These are phyloP conservation scores for Rhyacophila evoluta DNA, from an alignment of 2,888 invertebrate species.

Conservation along the genomic window DNA sequence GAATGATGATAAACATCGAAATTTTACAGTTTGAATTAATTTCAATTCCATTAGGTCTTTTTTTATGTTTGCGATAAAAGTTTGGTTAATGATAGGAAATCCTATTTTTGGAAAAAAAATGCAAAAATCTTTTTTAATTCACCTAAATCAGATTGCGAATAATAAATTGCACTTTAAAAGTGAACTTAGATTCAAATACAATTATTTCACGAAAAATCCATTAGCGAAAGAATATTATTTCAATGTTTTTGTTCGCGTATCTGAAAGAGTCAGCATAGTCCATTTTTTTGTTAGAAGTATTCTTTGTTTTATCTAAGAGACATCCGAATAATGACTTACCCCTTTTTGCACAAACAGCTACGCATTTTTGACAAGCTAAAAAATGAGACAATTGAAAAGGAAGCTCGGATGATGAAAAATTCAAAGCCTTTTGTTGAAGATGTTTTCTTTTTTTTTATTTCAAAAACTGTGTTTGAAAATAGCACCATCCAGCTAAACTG, in stretches of 20 bases:
- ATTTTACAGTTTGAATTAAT: too few species aligned
- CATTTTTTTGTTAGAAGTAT: neutral
- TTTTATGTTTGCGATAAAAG: too few species aligned
- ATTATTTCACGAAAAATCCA: neutral
- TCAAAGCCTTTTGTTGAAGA: neutral
- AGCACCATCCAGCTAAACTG: too few species aligned
- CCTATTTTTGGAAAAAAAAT: too few species aligned
- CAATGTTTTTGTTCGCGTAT: neutral
- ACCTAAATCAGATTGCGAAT: neutral
- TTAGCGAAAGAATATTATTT: neutral
- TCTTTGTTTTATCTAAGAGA: neutral
- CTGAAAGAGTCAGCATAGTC: neutral
- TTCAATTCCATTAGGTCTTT: too few species aligned
- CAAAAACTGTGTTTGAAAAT: neutral
- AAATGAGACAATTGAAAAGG: neutral
- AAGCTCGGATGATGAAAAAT: neutral
- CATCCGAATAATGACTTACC: neutral
- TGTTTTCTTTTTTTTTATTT: neutral
- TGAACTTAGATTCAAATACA: neutral
- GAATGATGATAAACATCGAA: too few species aligned
- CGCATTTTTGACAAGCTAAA: constrained; percentile 14
- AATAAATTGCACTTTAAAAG: neutral
- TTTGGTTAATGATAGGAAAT: too few species aligned
- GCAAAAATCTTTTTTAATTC: too few species aligned
- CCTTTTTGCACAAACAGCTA: constrained; percentile 3